These are phyloP conservation scores for Phycodurus eques DNA, from an alignment of 2,113 vertebrate genomes.

Conservation along the genomic window DNA sequence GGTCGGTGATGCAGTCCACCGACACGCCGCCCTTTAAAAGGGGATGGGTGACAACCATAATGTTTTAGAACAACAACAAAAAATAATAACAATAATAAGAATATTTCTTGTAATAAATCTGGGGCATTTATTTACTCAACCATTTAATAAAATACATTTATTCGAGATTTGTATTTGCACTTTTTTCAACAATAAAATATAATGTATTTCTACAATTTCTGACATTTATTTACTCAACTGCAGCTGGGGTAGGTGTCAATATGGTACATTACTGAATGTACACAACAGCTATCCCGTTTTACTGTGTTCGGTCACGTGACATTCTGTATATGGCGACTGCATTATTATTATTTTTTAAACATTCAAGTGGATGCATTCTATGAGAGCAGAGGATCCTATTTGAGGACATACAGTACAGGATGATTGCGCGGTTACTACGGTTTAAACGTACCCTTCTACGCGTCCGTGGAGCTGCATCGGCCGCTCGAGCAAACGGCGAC, in stretches of 20 bases:
- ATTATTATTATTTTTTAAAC: background rate
- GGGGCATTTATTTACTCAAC: background rate
- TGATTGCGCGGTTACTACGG: background rate
- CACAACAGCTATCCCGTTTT: too few relatives aligned
- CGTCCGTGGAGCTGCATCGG: slow-evolving; percentile 80
- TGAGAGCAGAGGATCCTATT: background rate
- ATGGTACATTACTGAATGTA: too few relatives aligned
- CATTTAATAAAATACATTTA: too few relatives aligned
- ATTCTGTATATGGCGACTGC: too few relatives aligned
- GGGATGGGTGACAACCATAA: slow-evolving; percentile 28
- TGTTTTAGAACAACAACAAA: background rate
- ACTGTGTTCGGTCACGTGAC: too few relatives aligned
- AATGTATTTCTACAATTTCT: too few relatives aligned
- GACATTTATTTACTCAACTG: too few relatives aligned
- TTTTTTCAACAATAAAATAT: too few relatives aligned
- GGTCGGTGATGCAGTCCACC: slow-evolving; percentile 97
- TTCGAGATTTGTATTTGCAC: too few relatives aligned
- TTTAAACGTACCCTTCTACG: slow-evolving; percentile 81
- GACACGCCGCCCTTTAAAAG: slow-evolving; percentile 89
- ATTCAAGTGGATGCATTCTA: slow-evolving; percentile 6
- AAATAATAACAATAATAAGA: too few relatives aligned
- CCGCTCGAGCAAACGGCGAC: slow-evolving; percentile 79
- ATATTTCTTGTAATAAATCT: background rate
- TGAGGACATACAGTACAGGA: background rate
- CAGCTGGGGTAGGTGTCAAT: too few relatives aligned